Percentiles rank a stretch among this genome's conserved stretches.
phyloP scores from a whole-genome alignment of 2,797 vertebrate species.

The Centroberyx gerrardi region DNA sequence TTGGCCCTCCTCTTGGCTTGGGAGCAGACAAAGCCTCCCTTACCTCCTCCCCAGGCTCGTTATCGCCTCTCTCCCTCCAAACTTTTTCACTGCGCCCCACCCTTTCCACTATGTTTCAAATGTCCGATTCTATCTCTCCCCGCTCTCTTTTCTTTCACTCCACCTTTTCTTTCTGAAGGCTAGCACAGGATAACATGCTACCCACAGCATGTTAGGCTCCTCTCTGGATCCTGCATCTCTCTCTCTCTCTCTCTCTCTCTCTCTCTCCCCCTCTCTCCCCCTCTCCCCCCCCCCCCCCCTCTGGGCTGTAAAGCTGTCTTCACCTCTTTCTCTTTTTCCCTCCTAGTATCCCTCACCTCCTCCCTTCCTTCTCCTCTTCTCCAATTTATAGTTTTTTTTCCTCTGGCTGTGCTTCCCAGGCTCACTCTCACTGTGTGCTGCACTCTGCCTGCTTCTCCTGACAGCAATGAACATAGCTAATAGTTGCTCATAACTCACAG shows the following conservation, averaged over 20 bases:
- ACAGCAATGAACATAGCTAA: constrained; percentile 24
- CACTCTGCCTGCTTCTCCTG: constrained; percentile 23
- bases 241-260: constrained; percentile 20
- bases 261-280: constrained; percentile 7
- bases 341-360: constrained; percentile 1
- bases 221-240: constrained; percentile 3
- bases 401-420: constrained; percentile 34
- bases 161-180: not conserved
- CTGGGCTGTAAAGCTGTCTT: constrained; percentile 71
- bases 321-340: constrained; percentile 40
- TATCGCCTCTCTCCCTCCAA: constrained; percentile 38
- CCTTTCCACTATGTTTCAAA: constrained; percentile 9
- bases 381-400: not conserved
- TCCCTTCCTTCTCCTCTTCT: constrained; percentile 1
- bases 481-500: constrained; percentile 23
- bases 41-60: constrained; percentile 46
- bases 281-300: constrained; percentile 88
- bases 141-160: not conserved
- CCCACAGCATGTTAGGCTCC: constrained; percentile 3
- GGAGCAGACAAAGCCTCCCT: constrained; percentile 38
- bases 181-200: not conserved
- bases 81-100: not conserved
- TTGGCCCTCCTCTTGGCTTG: constrained; percentile 42
- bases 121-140: not conserved
- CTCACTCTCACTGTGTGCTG: constrained; percentile 2